Evolutionary conservation across 2,888 invertebrate genomes (phyloP).

Genomic region (Lasiommata megera): DNA sequence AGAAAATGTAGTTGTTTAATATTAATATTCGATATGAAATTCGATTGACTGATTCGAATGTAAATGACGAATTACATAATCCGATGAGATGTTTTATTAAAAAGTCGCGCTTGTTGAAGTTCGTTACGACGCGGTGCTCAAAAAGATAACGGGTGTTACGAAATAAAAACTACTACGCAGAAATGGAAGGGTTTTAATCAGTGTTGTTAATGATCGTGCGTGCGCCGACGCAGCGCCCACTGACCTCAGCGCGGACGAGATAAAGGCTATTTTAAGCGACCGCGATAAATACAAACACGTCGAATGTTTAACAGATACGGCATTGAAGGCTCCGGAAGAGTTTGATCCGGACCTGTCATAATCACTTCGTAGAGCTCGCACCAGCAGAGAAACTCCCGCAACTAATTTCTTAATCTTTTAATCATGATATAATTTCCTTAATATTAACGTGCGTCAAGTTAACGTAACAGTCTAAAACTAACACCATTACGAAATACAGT

Average conservation of each 20-base stretch:
- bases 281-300: constrained; percentile 71
- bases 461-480: neutral
- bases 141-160: constrained; percentile 42
- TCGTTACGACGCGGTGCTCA: constrained; percentile 24
- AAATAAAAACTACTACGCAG: constrained; percentile 47
- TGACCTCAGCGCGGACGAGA: constrained; percentile 76
- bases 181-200: constrained; percentile 55
- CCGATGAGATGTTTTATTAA: constrained; percentile 4
- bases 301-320: constrained; percentile 65
- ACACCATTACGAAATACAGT: neutral
- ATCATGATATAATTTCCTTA: no score
- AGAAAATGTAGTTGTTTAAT: neutral
- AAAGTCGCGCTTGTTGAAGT: constrained; percentile 14
- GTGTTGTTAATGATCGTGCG: constrained; percentile 61
- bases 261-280: constrained; percentile 76
- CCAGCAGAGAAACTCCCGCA: neutral
- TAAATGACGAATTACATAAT: constrained; percentile 2
- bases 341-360: constrained; percentile 48
- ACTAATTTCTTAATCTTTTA: neutral
- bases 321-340: constrained; percentile 69
- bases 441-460: no score
- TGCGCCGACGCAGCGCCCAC: constrained; percentile 68
- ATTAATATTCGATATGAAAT: neutral
- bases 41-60: neutral
- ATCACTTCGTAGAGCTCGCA: constrained; percentile 26